phyloP scores from a whole-genome alignment of 2,888 invertebrate genomes.

The Netelia inedita region DNA sequence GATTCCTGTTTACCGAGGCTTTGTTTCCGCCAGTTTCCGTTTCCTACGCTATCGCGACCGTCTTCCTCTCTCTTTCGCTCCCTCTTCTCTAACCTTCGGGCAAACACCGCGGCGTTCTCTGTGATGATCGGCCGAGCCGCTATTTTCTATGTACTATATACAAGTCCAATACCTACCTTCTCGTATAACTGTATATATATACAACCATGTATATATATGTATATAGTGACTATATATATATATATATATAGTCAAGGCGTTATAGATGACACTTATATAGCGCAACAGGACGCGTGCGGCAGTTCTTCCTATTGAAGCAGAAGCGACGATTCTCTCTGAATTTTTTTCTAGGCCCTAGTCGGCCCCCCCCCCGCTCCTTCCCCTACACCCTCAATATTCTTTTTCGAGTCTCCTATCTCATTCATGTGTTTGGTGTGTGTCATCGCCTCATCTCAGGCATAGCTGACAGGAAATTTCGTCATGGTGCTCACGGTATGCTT shows the following conservation, averaged over 20 bases:
- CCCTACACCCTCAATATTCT: background rate
- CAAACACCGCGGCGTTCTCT: slow-evolving; percentile 83
- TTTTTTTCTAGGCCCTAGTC: slow-evolving; percentile 4
- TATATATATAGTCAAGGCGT: slow-evolving; percentile 26
- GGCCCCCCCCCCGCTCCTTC: background rate
- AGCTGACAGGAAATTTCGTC: slow-evolving; percentile 49
- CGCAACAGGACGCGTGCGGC: slow-evolving; percentile 62
- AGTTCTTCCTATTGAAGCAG: slow-evolving; percentile 22
- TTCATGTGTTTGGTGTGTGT: slow-evolving; percentile 56
- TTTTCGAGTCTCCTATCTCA: slow-evolving; percentile 22
- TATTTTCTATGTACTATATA: slow-evolving; percentile 37
- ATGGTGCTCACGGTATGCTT: slow-evolving; percentile 14
- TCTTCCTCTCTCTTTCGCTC: slow-evolving; percentile 48
- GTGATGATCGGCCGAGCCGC: slow-evolving; percentile 61
- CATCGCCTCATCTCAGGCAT: slow-evolving; percentile 45
- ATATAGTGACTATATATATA: background rate
- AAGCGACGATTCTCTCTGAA: slow-evolving; percentile 7
- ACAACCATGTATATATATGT: background rate
- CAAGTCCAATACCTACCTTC: slow-evolving; percentile 30
- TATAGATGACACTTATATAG: slow-evolving; percentile 45
- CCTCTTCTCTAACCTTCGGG: slow-evolving; percentile 73
- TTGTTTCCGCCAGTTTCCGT: slow-evolving; percentile 85
- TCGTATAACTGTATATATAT: slow-evolving; percentile 24
- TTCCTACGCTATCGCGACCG: slow-evolving; percentile 75
- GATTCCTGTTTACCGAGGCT: slow-evolving; percentile 81